phyloP scores from a whole-genome alignment of 2,113 vertebrate species.

The Vicugna pacos region DNA sequence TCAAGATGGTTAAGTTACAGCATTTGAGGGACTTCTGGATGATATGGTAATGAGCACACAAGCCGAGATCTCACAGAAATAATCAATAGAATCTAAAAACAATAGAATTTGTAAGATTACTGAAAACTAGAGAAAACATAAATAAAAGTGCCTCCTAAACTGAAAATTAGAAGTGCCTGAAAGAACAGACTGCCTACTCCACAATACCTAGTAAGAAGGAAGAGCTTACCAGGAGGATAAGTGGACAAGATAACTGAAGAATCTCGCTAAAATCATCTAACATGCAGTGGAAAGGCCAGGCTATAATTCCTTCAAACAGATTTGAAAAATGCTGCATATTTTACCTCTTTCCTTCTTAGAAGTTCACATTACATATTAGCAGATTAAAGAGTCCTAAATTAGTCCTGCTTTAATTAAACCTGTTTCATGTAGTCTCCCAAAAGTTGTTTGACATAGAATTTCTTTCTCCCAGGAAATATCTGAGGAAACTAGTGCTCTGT shows the following conservation, averaged over 20 bases:
- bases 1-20: constrained; percentile 23
- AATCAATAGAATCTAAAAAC: constrained; percentile 8
- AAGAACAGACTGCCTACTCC: background rate
- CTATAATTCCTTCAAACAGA: background rate
- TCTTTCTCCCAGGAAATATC: background rate
- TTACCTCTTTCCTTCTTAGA: background rate
- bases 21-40: background rate
- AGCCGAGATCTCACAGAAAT: background rate
- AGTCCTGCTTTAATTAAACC: background rate
- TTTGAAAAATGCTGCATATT: constrained; percentile 7
- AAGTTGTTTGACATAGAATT: background rate
- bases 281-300: background rate
- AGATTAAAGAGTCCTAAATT: background rate
- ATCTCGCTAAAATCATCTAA: background rate
- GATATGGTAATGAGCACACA: background rate
- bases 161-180: background rate
- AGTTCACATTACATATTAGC: background rate
- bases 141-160: background rate
- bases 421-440: constrained; percentile 1
- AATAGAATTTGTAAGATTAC: background rate
- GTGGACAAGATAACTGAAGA: background rate
- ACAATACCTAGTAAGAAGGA: background rate
- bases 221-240: background rate
- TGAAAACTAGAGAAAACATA: background rate
- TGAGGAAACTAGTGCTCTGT: background rate